Conservation (phyloP, 2,888 invertebrate species). For the Drosophila meridionalis region DNA sequence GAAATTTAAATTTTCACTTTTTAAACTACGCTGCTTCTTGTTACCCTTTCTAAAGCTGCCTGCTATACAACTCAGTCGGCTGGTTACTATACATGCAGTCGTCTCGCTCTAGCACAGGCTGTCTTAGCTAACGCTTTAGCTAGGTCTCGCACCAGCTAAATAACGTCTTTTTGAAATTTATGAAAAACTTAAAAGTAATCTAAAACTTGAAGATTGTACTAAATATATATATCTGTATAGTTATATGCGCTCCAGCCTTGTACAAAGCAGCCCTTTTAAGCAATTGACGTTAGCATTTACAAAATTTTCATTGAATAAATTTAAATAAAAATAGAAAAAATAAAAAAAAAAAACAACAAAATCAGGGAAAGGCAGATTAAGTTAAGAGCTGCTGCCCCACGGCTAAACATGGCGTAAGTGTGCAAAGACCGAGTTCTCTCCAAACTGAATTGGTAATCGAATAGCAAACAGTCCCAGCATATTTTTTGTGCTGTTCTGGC, state of each 20-base stretch:
- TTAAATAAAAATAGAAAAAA: background rate
- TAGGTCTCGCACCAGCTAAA: constrained; percentile 12
- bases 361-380: background rate
- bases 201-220: background rate
- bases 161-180: background rate
- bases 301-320: constrained; percentile 2
- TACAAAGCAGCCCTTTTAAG: background rate
- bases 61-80: constrained; percentile 21
- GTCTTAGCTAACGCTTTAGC: constrained; percentile 23
- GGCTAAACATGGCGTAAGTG: constrained; percentile 24
- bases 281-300: background rate
- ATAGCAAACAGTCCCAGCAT: constrained; percentile 10
- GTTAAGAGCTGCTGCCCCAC: background rate
- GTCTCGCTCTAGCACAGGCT: constrained; percentile 2
- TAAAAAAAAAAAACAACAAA: background rate
- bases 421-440: background rate
- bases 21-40: background rate
- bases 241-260: background rate
- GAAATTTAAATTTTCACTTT: background rate
- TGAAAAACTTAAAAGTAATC: background rate
- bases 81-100: background rate
- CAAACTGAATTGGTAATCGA: background rate
- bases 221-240: background rate
- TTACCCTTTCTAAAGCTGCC: background rate
- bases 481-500: constrained; percentile 41